A percentile compares a stretch with the other conserved stretches of the same genome.
These are phyloP conservation scores for Spodoptera litura DNA, from an alignment of 1,140 invertebrate species.

Conservation along the genomic window DNA sequence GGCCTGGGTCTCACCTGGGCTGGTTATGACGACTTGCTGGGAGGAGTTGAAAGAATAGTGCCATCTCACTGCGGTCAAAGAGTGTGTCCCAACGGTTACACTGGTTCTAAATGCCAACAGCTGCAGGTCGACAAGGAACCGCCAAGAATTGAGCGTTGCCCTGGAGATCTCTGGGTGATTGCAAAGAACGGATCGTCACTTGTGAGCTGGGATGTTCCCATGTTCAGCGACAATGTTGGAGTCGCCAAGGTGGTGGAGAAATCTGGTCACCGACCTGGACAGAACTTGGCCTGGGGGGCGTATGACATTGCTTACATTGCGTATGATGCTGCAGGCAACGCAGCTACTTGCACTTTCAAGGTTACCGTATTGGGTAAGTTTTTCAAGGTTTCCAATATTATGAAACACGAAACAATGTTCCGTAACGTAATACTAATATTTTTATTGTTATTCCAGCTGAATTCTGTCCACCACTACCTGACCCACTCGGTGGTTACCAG, in stretches of 20 bases:
- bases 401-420: too few species aligned
- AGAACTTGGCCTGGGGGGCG: slow-evolving; percentile 96
- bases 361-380: slow-evolving; percentile 95
- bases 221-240: slow-evolving; percentile 95
- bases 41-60: slow-evolving; percentile 96
- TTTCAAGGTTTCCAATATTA: not conserved
- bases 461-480: slow-evolving; percentile 94
- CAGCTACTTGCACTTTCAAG: slow-evolving; percentile 96
- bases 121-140: slow-evolving; percentile 94
- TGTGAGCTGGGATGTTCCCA: slow-evolving; percentile 97
- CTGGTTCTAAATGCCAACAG: slow-evolving; percentile 93
- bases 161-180: slow-evolving; percentile 97
- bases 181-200: slow-evolving; percentile 96
- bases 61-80: slow-evolving; percentile 96
- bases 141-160: slow-evolving; percentile 95
- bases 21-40: slow-evolving; percentile 95
- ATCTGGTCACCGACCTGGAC: slow-evolving; percentile 95
- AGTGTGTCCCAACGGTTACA: slow-evolving; percentile 94
- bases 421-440: not conserved
- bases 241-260: slow-evolving; percentile 93
- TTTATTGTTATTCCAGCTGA: slow-evolving; percentile 88
- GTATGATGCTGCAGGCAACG: slow-evolving; percentile 95
- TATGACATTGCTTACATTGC: slow-evolving; percentile 98
- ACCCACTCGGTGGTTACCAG: slow-evolving; percentile 96
- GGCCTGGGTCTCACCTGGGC: slow-evolving; percentile 96